Evolutionary conservation across 53 echinoderm and acorn worm genomes (phyloP), one percentile per base, ranked within the genome.

Genomic region (Glandiceps talaboti): DNA sequence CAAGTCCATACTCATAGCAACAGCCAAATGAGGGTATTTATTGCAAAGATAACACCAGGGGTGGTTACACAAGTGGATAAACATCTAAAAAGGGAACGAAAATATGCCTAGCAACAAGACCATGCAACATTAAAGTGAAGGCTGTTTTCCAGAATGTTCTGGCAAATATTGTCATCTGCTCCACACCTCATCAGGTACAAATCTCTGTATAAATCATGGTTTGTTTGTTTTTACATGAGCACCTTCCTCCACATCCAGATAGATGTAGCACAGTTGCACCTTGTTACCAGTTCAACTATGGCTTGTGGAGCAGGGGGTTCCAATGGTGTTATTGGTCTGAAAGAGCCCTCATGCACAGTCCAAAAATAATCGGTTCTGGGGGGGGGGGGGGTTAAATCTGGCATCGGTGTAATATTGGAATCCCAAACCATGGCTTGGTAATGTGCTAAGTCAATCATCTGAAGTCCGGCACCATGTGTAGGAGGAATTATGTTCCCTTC

Each of bases 401-500:
- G 64, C 20, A 12, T 12, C 6, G 64, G 6, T 12, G 20, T 45
- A 20, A 45, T 12, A 45, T 45, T 6, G 20, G 6, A 12, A 31
- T 85, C 33, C 86, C 81, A 85, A 0, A 85, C 73, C 30, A 81
- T 76, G 1, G 82, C 76, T 31, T 84, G 84, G 74, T 79, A 79
- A 77, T 84, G 79, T 1, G 84, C 64, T 79, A 79, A 25, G 26
- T 79, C 12, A n/a, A 79, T 84, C 1, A 79, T 73, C 29, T 1
- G 28, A 14, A 27, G 1, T 14, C 78, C 14, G 25, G 79, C 73
- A 73, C 25, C 79, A 1, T 28, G 32, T 27, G 83, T 83, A 79
- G 84, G 84, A 1, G 84, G 79, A n/a, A 84, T 27, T 26, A 73
- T 72, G 14, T 84, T 79, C 30, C 79, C 76, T 79, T 84, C 77